Conservation (phyloP, 1,140 invertebrate species). For the Sitobion miscanthi region DNA sequence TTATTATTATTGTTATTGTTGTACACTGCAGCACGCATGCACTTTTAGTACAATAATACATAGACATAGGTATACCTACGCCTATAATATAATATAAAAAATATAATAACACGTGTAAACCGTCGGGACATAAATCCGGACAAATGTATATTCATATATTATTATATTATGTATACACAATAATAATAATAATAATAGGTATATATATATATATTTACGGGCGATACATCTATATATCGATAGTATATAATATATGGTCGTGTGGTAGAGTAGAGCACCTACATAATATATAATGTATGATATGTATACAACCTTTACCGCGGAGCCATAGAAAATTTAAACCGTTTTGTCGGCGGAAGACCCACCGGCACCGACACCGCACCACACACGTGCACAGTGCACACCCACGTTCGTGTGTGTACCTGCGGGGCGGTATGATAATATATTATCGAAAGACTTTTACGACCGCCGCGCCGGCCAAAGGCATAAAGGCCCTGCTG, state of each 20-base stretch:
- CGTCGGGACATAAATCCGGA: background rate
- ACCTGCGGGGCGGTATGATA: background rate
- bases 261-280: background rate
- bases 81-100: background rate
- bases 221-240: background rate
- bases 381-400: background rate
- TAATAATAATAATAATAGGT: background rate
- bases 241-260: too few relatives aligned
- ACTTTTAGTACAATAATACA: too few relatives aligned
- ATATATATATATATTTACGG: background rate
- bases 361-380: background rate
- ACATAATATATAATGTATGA: too few relatives aligned
- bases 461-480: constrained; percentile 2
- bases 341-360: constrained; percentile 27
- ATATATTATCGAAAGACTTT: background rate
- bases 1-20: background rate
- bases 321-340: constrained; percentile 8
- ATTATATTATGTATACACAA: background rate
- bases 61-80: too few relatives aligned
- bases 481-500: background rate
- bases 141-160: background rate
- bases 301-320: background rate
- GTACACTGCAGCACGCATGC: background rate
- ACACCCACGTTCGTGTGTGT: background rate
- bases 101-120: constrained; percentile 5